Evolutionary conservation across 1,140 invertebrate species (phyloP).

Genomic region (Drosophila kepulauana): DNA sequence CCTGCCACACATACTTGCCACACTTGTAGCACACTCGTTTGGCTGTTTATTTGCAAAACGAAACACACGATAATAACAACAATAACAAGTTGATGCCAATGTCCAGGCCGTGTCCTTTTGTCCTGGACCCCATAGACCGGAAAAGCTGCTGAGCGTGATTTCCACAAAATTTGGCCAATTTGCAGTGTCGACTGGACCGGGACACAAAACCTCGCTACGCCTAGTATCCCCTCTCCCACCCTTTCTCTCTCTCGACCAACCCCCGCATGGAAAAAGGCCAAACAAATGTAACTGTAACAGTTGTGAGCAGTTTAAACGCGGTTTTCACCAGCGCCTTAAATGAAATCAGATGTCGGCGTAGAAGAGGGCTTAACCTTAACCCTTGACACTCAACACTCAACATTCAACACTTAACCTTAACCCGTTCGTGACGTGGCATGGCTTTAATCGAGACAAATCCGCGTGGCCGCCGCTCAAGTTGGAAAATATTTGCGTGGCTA

Average conservation of each 20-base stretch:
- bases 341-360: slow-evolving; percentile 63
- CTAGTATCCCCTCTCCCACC: background rate
- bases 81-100: slow-evolving; percentile 61
- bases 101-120: slow-evolving; percentile 12
- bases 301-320: slow-evolving; percentile 21
- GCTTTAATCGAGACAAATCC: slow-evolving; percentile 70
- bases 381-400: slow-evolving; percentile 39
- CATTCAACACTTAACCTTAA: slow-evolving; percentile 22
- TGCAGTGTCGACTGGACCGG: slow-evolving; percentile 3
- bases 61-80: slow-evolving; percentile 77
- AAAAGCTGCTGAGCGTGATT: slow-evolving; percentile 64
- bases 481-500: slow-evolving; percentile 78
- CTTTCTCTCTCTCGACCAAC: background rate
- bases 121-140: slow-evolving; percentile 39
- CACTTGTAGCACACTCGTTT: slow-evolving; percentile 79
- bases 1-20: slow-evolving; percentile 26
- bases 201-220: background rate
- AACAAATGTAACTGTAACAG: slow-evolving; percentile 14
- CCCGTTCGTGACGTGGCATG: slow-evolving; percentile 17
- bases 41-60: slow-evolving; percentile 82
- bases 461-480: slow-evolving; percentile 32
- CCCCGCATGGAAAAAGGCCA: slow-evolving; percentile 3
- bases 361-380: slow-evolving; percentile 37
- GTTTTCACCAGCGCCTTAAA: slow-evolving; percentile 23
- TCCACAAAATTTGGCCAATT: slow-evolving; percentile 77